Conservation (phyloP, 2,888 invertebrate species). For the Synergus umbraculus region DNA sequence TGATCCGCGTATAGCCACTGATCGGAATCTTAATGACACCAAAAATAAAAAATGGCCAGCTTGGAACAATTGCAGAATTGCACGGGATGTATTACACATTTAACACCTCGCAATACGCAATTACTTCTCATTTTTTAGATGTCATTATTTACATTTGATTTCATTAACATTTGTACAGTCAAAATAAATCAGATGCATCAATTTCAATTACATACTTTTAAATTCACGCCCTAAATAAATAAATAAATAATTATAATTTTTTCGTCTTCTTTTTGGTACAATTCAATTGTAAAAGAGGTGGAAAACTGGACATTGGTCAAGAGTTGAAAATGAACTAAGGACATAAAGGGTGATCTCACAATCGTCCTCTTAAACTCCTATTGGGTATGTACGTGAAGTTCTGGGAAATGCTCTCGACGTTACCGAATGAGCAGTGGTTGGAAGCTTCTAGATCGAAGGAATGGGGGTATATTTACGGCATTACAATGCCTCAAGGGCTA, state of each 20-base stretch:
- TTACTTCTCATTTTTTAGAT: no score
- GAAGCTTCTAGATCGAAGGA: constrained; percentile 48
- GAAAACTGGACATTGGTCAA: constrained; percentile 46
- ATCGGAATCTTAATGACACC: constrained; percentile 23
- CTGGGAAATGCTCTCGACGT: constrained; percentile 63
- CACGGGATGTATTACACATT: no score
- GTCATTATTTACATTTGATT: no score
- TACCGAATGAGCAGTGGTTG: constrained; percentile 61
- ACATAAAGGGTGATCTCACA: constrained; percentile 45
- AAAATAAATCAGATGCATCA: no score
- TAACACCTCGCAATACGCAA: no score
- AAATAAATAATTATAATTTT: no score
- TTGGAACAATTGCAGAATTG: no score
- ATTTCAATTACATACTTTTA: no score
- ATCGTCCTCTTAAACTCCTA: constrained; percentile 55
- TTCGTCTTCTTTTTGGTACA: no score
- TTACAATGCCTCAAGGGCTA: constrained; percentile 77
- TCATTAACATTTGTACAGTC: no score
- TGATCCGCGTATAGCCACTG: background rate
- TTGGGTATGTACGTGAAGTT: constrained; percentile 52
- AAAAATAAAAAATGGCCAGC: constrained; percentile 35
- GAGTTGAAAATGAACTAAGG: constrained; percentile 49
- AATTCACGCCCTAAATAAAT: no score
- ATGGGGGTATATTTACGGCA: constrained; percentile 75
- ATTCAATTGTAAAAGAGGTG: no score